These are phyloP conservation scores for Protula sp. DNA, from an alignment of 2,888 invertebrate genomes.

Conservation along the genomic window DNA sequence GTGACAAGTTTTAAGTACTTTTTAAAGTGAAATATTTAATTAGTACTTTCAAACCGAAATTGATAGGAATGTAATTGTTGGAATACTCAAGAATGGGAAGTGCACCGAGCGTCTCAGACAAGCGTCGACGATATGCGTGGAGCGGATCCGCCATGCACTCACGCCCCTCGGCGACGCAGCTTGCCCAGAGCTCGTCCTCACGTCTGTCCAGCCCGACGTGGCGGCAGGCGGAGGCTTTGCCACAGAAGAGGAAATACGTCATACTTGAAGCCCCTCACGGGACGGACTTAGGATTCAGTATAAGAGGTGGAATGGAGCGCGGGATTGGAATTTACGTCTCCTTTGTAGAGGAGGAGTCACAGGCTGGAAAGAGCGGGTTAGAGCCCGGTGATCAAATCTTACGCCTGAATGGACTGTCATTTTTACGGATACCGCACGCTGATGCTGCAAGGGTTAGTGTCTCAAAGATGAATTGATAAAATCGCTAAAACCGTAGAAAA, in stretches of 20 bases:
- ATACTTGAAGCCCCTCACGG: constrained; percentile 50
- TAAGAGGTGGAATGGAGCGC: constrained; percentile 88
- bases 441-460: constrained; percentile 44
- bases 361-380: constrained; percentile 79
- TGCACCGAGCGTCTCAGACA: too few relatives aligned
- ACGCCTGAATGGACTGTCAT: constrained; percentile 87
- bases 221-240: neutral
- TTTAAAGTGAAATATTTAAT: too few relatives aligned
- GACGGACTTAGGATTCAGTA: constrained; percentile 77
- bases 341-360: constrained; percentile 87
- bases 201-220: neutral
- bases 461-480: too few relatives aligned
- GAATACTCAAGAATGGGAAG: too few relatives aligned
- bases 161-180: neutral
- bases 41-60: too few relatives aligned
- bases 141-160: too few relatives aligned
- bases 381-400: constrained; percentile 79
- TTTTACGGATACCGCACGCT: constrained; percentile 55
- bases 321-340: constrained; percentile 93
- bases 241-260: constrained; percentile 3
- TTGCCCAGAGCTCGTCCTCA: neutral
- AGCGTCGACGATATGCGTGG: too few relatives aligned
- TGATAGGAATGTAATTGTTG: too few relatives aligned
- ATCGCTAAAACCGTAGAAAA: neutral
- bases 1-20: too few relatives aligned